These are phyloP conservation scores for Laspeyria flexula DNA, from an alignment of 2,888 invertebrate genomes.

Conservation along the genomic window DNA sequence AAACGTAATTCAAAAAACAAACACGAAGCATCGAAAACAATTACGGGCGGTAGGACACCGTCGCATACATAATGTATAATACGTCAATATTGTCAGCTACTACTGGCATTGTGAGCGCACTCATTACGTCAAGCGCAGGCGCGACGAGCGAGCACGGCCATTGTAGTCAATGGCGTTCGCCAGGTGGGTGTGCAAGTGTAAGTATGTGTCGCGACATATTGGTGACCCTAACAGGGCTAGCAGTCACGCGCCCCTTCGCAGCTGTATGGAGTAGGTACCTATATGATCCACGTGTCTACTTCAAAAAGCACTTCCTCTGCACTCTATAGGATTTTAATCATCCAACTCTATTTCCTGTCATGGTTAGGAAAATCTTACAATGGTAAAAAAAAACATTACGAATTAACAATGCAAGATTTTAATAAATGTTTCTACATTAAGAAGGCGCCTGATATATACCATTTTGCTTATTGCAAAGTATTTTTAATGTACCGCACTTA, in stretches of 20 bases:
- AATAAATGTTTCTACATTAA: too few species aligned
- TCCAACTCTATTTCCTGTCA: too few species aligned
- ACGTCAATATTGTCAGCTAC: slow-evolving; percentile 78
- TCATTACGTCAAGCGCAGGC: slow-evolving; percentile 70
- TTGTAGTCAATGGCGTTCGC: slow-evolving; percentile 81
- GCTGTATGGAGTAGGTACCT: too few species aligned
- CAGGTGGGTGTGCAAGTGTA: slow-evolving; percentile 82
- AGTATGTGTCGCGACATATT: slow-evolving; percentile 65
- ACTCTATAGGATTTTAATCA: not conserved
- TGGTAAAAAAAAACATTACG: too few species aligned
- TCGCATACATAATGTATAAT: slow-evolving; percentile 72
- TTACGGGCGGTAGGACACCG: slow-evolving; percentile 58
- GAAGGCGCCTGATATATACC: too few species aligned
- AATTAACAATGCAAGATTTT: too few species aligned
- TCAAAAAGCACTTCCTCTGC: not conserved
- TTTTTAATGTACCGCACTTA: too few species aligned
- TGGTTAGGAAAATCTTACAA: not conserved
- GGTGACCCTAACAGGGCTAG: slow-evolving; percentile 71
- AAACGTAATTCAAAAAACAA: slow-evolving; percentile 54
- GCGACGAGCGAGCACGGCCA: slow-evolving; percentile 65
- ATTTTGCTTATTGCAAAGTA: too few species aligned
- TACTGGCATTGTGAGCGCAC: slow-evolving; percentile 70
- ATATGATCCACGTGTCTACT: too few species aligned
- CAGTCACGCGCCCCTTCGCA: slow-evolving; percentile 24
- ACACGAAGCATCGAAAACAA: slow-evolving; percentile 61